Evolutionary conservation across 2,797 vertebrate genomes (phyloP), one percentile per base, ranked within the genome.

Genomic region (Phrynocephalus guinanensis): DNA sequence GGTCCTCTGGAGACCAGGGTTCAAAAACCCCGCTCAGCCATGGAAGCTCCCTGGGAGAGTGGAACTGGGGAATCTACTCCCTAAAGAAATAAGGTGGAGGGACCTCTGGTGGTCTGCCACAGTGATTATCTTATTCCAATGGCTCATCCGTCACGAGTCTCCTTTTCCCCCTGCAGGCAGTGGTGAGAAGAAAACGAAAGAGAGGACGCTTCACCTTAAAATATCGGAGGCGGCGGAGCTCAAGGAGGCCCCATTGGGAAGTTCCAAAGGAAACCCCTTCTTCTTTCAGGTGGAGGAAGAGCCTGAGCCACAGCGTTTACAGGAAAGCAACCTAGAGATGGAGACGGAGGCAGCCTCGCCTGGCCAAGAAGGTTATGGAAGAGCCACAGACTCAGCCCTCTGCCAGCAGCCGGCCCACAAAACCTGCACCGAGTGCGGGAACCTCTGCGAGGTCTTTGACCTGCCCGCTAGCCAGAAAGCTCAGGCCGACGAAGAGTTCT

Each of bases 371-470:
- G 5, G 24, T 24, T 30, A 33, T 1, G 63, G 48, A 88, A 30
- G 26, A 9, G 6, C 8, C 1, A 11, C 13, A 2, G 22, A 68
- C n/a, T 10, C 81, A 56, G 71, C 13, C 5, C 22, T 6, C 26
- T 9, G 7, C 28, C 83, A 28, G 33, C 44, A 24, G 8, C 50
- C 81, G 44, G 56, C 24, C 83, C 76, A 81, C 56, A 88, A 81
- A 26, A 81, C 11, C 1, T 88, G 87, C 48, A 85, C 87, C 0
- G 87, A 88, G 48, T 88, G 87, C 1, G 83, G 87, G 68, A 75
- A 88, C 18, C 48, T 85, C 16, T 88, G 87, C 1, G 87, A 88
- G 4, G 71, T 88, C 16, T 76, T 60, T 13, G 78, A 85, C 63
- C 78, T 85, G 15, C 71, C 87, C 6, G 1, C 15, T 0, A 76